Evolutionary conservation across 1,140 invertebrate genomes (phyloP).

Genomic region (Drosophila ercepeae): DNA sequence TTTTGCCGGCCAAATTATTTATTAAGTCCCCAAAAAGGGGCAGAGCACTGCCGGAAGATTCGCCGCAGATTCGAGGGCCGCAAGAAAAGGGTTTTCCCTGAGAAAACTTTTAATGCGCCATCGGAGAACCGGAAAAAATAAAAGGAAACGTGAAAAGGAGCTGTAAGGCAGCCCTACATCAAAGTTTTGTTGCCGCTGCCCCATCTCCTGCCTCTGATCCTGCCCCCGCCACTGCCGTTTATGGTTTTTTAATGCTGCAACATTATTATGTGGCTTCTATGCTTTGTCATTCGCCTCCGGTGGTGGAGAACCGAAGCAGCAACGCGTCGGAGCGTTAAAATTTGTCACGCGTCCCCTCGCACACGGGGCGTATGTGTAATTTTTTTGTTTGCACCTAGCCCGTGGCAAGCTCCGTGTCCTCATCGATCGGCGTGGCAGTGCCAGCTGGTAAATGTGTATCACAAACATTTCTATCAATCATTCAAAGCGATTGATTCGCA

Average conservation of each 20-base stretch:
- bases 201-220: constrained; percentile 9
- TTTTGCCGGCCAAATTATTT: constrained; percentile 71
- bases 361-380: constrained; percentile 64
- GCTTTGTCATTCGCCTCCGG: constrained; percentile 35
- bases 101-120: constrained; percentile 33
- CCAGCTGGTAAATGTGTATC: constrained; percentile 71
- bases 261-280: constrained; percentile 62
- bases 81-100: constrained; percentile 39
- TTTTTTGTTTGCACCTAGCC: constrained; percentile 33
- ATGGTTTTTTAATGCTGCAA: constrained; percentile 60
- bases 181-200: no score
- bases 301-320: constrained; percentile 45
- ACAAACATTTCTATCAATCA: constrained; percentile 81
- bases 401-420: constrained; percentile 6
- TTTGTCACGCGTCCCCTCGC: constrained; percentile 66
- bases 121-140: not conserved
- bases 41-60: constrained; percentile 10
- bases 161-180: constrained; percentile 4
- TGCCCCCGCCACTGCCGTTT: constrained; percentile 9
- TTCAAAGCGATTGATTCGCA: constrained; percentile 78
- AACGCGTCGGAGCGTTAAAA: constrained; percentile 75
- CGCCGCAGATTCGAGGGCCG: constrained; percentile 23
- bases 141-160: not conserved
- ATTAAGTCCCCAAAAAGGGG: constrained; percentile 69
- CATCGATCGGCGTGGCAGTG: constrained; percentile 53